Evolutionary conservation across 2,888 invertebrate species (phyloP).

Genomic region (Pegoplata infirma): DNA sequence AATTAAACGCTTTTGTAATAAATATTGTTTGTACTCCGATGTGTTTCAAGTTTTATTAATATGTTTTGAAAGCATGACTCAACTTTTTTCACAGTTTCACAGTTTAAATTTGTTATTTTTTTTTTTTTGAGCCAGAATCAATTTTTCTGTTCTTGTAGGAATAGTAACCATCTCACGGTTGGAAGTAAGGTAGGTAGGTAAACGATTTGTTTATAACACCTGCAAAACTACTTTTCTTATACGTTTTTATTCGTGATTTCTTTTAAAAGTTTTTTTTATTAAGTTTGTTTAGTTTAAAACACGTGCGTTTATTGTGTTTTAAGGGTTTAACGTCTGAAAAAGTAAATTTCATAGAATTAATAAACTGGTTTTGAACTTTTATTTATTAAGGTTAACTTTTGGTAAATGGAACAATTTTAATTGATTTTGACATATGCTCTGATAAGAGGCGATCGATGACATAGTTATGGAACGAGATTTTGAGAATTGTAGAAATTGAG

Average conservation of each 20-base stretch:
- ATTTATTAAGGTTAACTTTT: background rate
- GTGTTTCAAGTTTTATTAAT: slow-evolving; percentile 28
- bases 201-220: slow-evolving; percentile 41
- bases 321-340: slow-evolving; percentile 2
- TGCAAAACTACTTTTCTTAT: slow-evolving; percentile 28
- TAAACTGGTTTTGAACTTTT: slow-evolving; percentile 4
- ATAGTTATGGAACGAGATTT: no score
- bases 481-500: no score
- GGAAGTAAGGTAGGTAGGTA: background rate
- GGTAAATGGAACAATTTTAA: background rate
- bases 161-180: background rate
- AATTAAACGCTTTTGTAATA: slow-evolving; percentile 29
- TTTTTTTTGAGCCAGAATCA: slow-evolving; percentile 27
- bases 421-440: no score
- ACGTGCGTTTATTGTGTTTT: slow-evolving; percentile 22
- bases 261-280: slow-evolving; percentile 11
- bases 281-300: slow-evolving; percentile 10
- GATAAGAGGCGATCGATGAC: no score
- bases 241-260: background rate
- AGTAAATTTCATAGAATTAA: background rate
- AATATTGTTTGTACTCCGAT: background rate
- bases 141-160: background rate
- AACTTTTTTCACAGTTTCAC: slow-evolving; percentile 10
- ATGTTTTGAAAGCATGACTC: slow-evolving; percentile 35
- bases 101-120: no score